A percentile compares a stretch with the other conserved stretches of the same genome.
These are phyloP conservation scores for Eupithecia abbreviata DNA, from an alignment of 2,888 invertebrate species.

Conservation along the genomic window DNA sequence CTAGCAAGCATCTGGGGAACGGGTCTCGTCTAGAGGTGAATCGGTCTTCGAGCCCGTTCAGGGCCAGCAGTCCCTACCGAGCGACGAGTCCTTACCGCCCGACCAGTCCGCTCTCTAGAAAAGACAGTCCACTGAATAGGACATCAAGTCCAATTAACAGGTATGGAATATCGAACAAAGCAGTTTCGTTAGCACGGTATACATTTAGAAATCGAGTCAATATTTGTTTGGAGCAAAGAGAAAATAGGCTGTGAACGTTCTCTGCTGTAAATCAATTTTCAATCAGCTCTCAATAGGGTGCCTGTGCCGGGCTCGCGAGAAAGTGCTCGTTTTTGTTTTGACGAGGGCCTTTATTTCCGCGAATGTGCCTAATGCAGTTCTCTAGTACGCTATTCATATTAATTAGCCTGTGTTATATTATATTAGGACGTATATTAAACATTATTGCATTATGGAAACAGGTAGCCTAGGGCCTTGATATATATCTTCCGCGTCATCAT, in stretches of 20 bases:
- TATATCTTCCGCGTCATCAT: neutral
- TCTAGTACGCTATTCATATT: slow-evolving; percentile 35
- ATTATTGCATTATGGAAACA: slow-evolving; percentile 19
- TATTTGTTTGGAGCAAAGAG: slow-evolving; percentile 41
- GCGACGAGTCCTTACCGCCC: slow-evolving; percentile 74
- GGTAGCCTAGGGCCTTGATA: neutral
- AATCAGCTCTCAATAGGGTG: slow-evolving; percentile 50
- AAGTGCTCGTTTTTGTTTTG: slow-evolving; percentile 47
- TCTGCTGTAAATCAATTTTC: slow-evolving; percentile 57
- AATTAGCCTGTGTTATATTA: slow-evolving; percentile 35
- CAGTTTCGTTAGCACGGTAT: slow-evolving; percentile 18
- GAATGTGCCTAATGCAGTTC: slow-evolving; percentile 40
- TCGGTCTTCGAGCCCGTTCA: slow-evolving; percentile 72
- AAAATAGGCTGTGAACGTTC: slow-evolving; percentile 45
- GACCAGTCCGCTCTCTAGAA: slow-evolving; percentile 81
- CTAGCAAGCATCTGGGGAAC: slow-evolving; percentile 82
- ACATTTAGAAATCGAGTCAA: slow-evolving; percentile 47
- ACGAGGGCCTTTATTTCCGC: slow-evolving; percentile 37
- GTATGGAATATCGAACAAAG: slow-evolving; percentile 50
- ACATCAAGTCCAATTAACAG: slow-evolving; percentile 83
- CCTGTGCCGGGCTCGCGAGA: slow-evolving; percentile 47
- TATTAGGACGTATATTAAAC: slow-evolving; percentile 24
- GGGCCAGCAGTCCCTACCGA: slow-evolving; percentile 71
- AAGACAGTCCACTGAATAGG: slow-evolving; percentile 79
- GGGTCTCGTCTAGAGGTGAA: slow-evolving; percentile 78